Evolutionary conservation across 2,113 vertebrate species (phyloP).

Genomic region (Xiphophorus hellerii): DNA sequence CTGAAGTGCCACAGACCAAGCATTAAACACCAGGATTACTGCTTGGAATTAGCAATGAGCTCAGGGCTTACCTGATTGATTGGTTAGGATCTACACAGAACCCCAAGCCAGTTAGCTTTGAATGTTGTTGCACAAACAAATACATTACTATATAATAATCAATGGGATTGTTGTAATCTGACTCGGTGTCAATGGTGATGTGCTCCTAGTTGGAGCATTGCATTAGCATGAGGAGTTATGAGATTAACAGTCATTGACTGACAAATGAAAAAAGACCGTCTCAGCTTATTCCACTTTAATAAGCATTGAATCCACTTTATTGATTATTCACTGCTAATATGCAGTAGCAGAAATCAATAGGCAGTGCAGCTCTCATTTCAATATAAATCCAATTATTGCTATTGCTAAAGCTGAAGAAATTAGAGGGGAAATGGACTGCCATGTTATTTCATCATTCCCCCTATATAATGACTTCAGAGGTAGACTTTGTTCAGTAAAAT

Average conservation of each 20-base stretch:
- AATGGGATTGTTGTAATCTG: constrained; percentile 64
- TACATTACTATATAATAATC: constrained; percentile 53
- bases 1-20: constrained; percentile 1
- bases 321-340: constrained; percentile 84
- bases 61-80: constrained; percentile 13
- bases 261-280: constrained; percentile 65
- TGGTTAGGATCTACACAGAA: constrained; percentile 22
- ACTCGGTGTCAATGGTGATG: constrained; percentile 65
- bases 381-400: constrained; percentile 78
- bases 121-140: constrained; percentile 39
- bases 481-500: constrained; percentile 15
- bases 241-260: constrained; percentile 73
- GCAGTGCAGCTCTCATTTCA: constrained; percentile 70
- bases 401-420: constrained; percentile 63
- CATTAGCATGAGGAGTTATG: constrained; percentile 68
- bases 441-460: constrained; percentile 49
- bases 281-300: constrained; percentile 73
- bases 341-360: constrained; percentile 77
- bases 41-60: constrained; percentile 13
- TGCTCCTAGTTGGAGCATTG: constrained; percentile 58
- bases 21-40: constrained; percentile 11
- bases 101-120: constrained; percentile 12
- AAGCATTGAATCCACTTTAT: constrained; percentile 73
- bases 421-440: constrained; percentile 57
- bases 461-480: constrained; percentile 31